Evolutionary conservation across 2,888 invertebrate genomes (phyloP), one percentile per base, ranked within the genome.

Genomic region (Teinopalpus imperialis): DNA sequence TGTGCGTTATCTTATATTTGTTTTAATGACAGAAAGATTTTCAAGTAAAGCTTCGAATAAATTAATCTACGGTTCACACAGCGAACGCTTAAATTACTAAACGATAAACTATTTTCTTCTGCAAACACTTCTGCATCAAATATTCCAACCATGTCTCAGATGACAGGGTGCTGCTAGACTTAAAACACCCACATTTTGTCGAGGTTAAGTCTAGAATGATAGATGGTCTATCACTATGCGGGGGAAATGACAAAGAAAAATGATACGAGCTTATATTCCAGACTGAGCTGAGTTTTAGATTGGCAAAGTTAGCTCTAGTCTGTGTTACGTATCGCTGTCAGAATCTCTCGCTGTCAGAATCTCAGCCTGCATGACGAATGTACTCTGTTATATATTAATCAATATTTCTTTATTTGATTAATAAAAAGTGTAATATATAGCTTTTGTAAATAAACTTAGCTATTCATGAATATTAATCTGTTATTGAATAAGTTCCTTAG

Each of bases 151-250:
- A 10, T 5, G 39, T 26, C 40, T 16, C 14, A 27, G 40, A 21
- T 34, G 45, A 45, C 40, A 26, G 34, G 13, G 13, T 27, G 29
- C 34, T 45, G n/a, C n/a, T 40, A 34, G 32, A 42, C 26, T 20
- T 21, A 45, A 45, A 40, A 37, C 10, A 31, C 26, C 39, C 39
- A 29, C 45, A 45, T 45, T 45, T 45, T 45, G 45, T 40, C 45
- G 45, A 40, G 34, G 39, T 40, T 40, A 40, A 45, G 39, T 34
- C 40, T 40, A 13, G 27, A 45, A 40, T 45, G 45, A 45, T 45
- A 29, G 40, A 45, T 45, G 32, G 34, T 30, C 27, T 16, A 12
- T 9, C 24, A 9, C 42, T 18, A 30, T 13, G 24, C 32, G 26
- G 6, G 16, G 10, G n/a, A 12, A 45, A 23, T 45, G 45, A 40